These are phyloP conservation scores for Sphenopsis melanotis DNA, from an alignment of 2,797 vertebrate genomes.

Conservation along the genomic window DNA sequence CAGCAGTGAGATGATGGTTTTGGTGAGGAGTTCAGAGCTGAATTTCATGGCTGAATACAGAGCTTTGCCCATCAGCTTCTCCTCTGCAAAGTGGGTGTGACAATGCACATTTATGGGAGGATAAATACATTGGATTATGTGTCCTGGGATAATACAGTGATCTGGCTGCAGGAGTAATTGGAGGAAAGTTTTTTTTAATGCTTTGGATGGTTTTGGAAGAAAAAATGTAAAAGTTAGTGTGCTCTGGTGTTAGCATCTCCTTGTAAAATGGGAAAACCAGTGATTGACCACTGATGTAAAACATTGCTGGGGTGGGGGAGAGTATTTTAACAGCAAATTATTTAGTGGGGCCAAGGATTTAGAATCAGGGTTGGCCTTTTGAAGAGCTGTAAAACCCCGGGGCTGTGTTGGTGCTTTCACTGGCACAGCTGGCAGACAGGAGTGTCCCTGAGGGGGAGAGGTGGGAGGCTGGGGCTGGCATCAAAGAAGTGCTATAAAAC, in stretches of 20 bases:
- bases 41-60: neutral
- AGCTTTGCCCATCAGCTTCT: neutral
- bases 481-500: neutral
- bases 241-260: neutral
- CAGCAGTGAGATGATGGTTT: neutral
- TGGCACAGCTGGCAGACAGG: neutral
- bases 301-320: neutral
- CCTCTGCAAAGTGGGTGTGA: neutral
- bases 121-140: neutral
- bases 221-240: neutral
- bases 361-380: neutral
- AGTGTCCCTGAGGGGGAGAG: accelerated
- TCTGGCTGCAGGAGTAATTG: neutral
- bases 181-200: neutral
- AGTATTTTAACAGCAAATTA: neutral
- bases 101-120: neutral
- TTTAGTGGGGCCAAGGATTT: neutral
- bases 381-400: neutral
- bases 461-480: neutral
- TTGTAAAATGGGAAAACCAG: neutral
- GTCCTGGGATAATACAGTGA: neutral
- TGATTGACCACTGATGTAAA: neutral
- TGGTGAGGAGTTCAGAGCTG: neutral
- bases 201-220: neutral
- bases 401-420: neutral